These are phyloP conservation scores for Anableps anableps DNA, from an alignment of 2,797 vertebrate genomes.

Conservation along the genomic window DNA sequence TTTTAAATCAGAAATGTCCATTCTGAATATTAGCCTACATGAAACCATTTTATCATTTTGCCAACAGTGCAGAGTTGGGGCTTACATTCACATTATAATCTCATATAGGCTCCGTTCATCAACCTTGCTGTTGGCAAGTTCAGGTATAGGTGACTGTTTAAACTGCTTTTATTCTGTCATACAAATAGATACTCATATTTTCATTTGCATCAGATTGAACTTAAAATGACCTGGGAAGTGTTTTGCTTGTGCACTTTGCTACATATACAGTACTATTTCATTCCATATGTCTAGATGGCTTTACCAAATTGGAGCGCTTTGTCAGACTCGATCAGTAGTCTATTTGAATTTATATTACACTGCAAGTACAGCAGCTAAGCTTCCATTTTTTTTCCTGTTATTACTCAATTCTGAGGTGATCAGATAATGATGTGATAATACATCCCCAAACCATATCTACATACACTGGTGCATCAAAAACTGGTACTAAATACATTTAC, in stretches of 20 bases:
- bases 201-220: not conserved
- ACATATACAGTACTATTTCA: not conserved
- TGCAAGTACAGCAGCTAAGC: not conserved
- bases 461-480: not conserved
- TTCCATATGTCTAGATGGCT: not conserved
- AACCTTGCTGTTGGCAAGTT: constrained; percentile 3
- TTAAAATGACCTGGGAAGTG: not conserved
- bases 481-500: not conserved
- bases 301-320: not conserved
- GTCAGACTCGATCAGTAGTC: not conserved
- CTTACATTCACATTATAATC: not conserved
- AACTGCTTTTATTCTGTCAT: not conserved
- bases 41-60: not conserved
- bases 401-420: not conserved
- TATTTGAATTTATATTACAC: constrained; percentile 1
- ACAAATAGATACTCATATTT: not conserved
- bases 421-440: constrained; percentile 3
- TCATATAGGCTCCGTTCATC: not conserved
- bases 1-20: not conserved
- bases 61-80: too few relatives aligned
- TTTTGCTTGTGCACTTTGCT: not conserved
- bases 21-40: not conserved
- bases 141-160: not conserved
- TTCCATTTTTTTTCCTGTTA: constrained; percentile 1
- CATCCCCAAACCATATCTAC: not conserved